These are phyloP conservation scores for Jaculus jaculus DNA, from an alignment of 2,113 vertebrate species.

Conservation along the genomic window DNA sequence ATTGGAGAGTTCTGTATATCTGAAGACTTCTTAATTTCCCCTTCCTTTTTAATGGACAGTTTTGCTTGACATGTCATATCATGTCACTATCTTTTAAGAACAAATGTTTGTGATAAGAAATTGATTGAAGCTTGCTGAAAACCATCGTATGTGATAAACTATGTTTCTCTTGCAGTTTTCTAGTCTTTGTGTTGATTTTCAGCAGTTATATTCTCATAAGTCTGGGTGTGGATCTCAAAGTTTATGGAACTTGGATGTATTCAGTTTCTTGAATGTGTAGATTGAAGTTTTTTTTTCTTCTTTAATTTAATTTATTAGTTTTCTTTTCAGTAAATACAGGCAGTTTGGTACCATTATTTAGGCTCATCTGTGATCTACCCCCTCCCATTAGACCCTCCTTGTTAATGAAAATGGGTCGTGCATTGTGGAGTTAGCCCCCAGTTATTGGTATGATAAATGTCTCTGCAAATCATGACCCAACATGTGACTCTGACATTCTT, in stretches of 20 bases:
- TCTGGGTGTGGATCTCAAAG: not conserved
- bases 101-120: conserved; percentile 29
- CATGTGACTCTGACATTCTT: no score
- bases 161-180: not conserved
- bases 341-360: no score
- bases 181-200: conserved; percentile 5
- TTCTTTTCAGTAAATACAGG: no score
- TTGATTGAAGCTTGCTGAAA: conserved; percentile 39
- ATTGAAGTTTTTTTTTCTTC: not conserved
- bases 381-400: no score
- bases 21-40: not conserved
- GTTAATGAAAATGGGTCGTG: no score
- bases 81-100: not conserved
- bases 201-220: not conserved
- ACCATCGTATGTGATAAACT: not conserved
- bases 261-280: not conserved
- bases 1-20: not conserved
- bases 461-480: no score
- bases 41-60: not conserved
- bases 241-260: not conserved
- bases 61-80: not conserved
- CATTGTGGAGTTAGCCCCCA: no score
- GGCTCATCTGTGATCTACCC: no score
- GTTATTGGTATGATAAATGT: no score
- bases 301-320: no score